These are phyloP conservation scores for Triplophysa rosa DNA, from an alignment of 2,113 vertebrate genomes.

Conservation along the genomic window DNA sequence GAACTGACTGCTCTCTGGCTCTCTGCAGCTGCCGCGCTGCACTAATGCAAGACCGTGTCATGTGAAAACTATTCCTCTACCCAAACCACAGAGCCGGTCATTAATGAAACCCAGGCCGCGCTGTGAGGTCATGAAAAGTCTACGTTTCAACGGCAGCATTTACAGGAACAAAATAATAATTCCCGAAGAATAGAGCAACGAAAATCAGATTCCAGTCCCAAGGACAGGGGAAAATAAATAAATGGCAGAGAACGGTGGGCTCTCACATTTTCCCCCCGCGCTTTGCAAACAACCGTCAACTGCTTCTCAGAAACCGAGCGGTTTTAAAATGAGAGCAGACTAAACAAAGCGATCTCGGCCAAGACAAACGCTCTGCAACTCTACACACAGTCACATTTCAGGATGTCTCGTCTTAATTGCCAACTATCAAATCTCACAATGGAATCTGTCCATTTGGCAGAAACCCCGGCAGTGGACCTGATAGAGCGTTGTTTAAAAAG, in stretches of 20 bases:
- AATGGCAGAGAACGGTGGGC: conserved; percentile 76
- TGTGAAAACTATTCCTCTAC: conserved; percentile 97
- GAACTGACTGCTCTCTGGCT: conserved; percentile 90
- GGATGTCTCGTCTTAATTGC: conserved; percentile 81
- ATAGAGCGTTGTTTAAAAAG: conserved; percentile 57
- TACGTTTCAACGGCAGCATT: conserved; percentile 92
- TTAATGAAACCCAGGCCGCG: conserved; percentile 97
- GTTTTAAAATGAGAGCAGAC: conserved; percentile 87
- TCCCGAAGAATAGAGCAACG: conserved; percentile 80
- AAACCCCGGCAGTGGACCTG: conserved; percentile 69
- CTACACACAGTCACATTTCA: conserved; percentile 74
- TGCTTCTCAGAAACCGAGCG: conserved; percentile 80
- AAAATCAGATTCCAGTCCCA: conserved; percentile 87
- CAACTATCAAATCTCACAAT: conserved; percentile 83
- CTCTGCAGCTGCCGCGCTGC: conserved; percentile 89
- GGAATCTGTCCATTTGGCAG: conserved; percentile 86
- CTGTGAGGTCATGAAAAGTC: conserved; percentile 96
- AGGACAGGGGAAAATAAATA: conserved; percentile 83
- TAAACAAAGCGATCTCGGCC: conserved; percentile 88
- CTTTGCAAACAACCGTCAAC: conserved; percentile 91
- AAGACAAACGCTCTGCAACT: conserved; percentile 87
- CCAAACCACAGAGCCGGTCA: conserved; percentile 87
- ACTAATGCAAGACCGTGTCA: conserved; percentile 90
- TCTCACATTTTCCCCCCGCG: conserved; percentile 81
- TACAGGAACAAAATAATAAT: conserved; percentile 69